Evolutionary conservation across 2,113 vertebrate genomes (phyloP), one percentile per base, ranked within the genome.

Genomic region (Corythaeola cristata): DNA sequence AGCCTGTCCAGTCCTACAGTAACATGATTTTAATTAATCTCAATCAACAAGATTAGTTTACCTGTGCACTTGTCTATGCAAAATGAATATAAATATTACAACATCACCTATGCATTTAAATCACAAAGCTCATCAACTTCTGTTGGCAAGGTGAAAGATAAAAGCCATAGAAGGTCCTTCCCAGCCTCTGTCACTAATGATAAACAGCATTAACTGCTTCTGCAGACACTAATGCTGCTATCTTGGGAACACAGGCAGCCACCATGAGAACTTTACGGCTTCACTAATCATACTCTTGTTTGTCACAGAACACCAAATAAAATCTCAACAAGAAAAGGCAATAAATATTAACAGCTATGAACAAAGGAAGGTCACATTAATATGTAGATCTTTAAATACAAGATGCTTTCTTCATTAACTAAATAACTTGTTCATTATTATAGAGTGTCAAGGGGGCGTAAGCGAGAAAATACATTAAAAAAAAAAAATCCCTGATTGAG

Each of bases 141-240:
- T 97, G 73, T 69, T 97, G 91, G 88, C 98, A 98, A 98, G 97
- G 98, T 98, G 97, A 98, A 98, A 98, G 96, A 98, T 97, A 98
- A 98, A 98, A 98, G 96, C 97, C 93, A 98, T 89, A 95, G 96
- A 98, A 98, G 97, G 98, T 97, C 98, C 93, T 97, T 98, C 85
- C 88, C 93, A 97, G 97, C 69, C 97, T 98, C 98, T 98, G 98
- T 97, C 97, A 97, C 95, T 98, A 98, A 98, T 98, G 98, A 98
- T 98, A 98, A 98, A 98, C 97, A 98, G 97, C 96, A 98, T 98
- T 98, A 98, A 97, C 98, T 98, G 97, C 97, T 97, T 98, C 96
- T 98, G 96, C 96, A 98, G 98, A 97, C 97, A 95, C 97, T 98
- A 98, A 98, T 98, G 97, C 98, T 95, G 92, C 98, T 98, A 98